Evolutionary conservation across 2,797 vertebrate genomes (phyloP), one percentile per base, ranked within the genome.

Genomic region (Gallinago nigripennis): DNA sequence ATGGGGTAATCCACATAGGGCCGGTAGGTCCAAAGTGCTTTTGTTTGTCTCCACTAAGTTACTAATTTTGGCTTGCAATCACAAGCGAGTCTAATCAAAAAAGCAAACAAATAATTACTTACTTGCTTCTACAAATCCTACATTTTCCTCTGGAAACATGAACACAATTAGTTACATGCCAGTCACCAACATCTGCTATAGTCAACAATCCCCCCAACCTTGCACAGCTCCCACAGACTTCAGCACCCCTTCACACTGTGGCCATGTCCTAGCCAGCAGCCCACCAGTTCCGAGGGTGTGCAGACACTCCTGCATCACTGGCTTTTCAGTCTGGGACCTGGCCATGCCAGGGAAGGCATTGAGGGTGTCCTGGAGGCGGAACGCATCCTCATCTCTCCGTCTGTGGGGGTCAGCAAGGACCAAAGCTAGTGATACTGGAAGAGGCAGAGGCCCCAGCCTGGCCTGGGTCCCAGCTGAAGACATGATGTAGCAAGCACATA

Each of bases 381-480:
- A 21, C n/a, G 41, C 1, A 0, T 78, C 69, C 35, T 86, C 69
- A 41, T 39, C 64, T 56, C 71, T 80, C 35, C 69, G 66, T 87
- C 46, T 43, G 45, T 7, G 1, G 27, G 23, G 46, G 16, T 77
- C 69, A 90, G 35, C 16, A 37, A 81, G 76, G 41, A 86, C 65
- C 66, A 76, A 79, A 92, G 63, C 46, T 77, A 90, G 70, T 0
- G 2, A 3, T 41, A 70, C 27, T 79, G 70, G 51, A 86, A 80
- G 46, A 90, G 27, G 21, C 16, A 86, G 90, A 75, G 77, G 80
- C 90, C 87, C 37, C 90, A 91, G 30, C 39, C 76, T 92, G 92
- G 91, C 91, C 27, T 46, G 45, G 11, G 23, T 86, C 91, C 72
- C 76, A 86, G 54, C 6, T 78, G 87, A 69, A 81, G 94, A 82